These are phyloP conservation scores for Platysternon megacephalum DNA, from an alignment of 2,113 vertebrate genomes.

Conservation along the genomic window DNA sequence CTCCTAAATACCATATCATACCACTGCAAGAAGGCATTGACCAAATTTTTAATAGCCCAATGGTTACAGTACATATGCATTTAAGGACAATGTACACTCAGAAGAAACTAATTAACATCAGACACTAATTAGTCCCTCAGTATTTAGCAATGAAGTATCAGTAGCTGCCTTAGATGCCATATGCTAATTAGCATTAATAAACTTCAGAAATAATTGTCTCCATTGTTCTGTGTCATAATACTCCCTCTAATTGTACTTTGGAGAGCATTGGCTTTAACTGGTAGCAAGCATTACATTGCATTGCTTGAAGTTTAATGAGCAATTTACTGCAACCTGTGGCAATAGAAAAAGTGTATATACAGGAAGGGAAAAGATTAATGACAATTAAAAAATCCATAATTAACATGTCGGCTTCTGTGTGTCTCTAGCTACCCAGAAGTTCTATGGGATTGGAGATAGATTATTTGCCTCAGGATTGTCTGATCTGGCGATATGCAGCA, in stretches of 20 bases:
- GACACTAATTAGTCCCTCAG: conserved; percentile 87
- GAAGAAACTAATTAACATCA: conserved; percentile 85
- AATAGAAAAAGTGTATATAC: conserved; percentile 55
- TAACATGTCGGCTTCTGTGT: conserved; percentile 54
- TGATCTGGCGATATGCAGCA: neutral
- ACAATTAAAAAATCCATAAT: conserved; percentile 57
- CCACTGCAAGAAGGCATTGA: conserved; percentile 39
- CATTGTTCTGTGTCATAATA: conserved; percentile 86
- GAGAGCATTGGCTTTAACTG: conserved; percentile 82
- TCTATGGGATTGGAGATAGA: neutral
- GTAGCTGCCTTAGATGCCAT: conserved; percentile 87
- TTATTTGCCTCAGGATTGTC: neutral
- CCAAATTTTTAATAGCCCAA: conserved; percentile 74
- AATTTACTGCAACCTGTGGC: conserved; percentile 78
- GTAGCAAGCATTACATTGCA: conserved; percentile 72
- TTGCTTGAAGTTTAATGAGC: conserved; percentile 80
- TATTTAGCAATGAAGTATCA: conserved; percentile 87
- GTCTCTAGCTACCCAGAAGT: conserved; percentile 28
- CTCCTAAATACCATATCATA: conserved; percentile 49
- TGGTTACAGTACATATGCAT: conserved; percentile 65
- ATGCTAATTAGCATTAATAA: conserved; percentile 90
- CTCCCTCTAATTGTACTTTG: conserved; percentile 82
- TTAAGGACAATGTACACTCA: conserved; percentile 75
- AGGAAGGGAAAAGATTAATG: conserved; percentile 65
- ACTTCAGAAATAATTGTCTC: conserved; percentile 89